These are phyloP conservation scores for Copidosoma aretas DNA, from an alignment of 2,888 invertebrate species.

Conservation along the genomic window DNA sequence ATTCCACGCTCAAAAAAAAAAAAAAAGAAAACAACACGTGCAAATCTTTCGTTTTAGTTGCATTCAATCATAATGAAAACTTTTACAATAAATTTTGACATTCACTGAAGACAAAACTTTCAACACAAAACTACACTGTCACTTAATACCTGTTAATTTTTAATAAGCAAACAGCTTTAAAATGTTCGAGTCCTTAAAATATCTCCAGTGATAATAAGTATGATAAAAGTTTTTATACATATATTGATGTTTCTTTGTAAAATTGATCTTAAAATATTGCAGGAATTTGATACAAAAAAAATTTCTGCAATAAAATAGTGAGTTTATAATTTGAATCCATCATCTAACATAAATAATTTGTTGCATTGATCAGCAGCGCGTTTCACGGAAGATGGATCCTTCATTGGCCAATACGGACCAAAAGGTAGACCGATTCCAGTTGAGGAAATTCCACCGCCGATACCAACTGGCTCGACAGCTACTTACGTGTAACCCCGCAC, in stretches of 20 bases:
- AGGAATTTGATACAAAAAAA: background rate
- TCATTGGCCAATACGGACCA: constrained; percentile 95
- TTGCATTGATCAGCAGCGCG: constrained; percentile 68
- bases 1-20: constrained; percentile 8
- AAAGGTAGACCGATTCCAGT: constrained; percentile 62
- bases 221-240: constrained; percentile 21
- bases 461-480: constrained; percentile 68
- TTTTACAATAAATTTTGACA: background rate
- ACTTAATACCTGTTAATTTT: constrained; percentile 15
- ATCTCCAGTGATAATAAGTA: constrained; percentile 36
- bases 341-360: background rate
- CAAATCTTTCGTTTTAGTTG: constrained; percentile 1
- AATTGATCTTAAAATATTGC: constrained; percentile 11
- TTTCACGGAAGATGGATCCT: constrained; percentile 96
- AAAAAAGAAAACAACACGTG: constrained; percentile 10
- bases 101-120: background rate
- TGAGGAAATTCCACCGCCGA: constrained; percentile 62
- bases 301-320: background rate
- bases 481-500: constrained; percentile 69
- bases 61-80: background rate
- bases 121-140: constrained; percentile 1
- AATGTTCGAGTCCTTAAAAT: constrained; percentile 34
- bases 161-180: constrained; percentile 23
- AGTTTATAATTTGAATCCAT: background rate
- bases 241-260: constrained; percentile 21